Conservation (phyloP, 23 tunicate species). For the Styela clava region DNA sequence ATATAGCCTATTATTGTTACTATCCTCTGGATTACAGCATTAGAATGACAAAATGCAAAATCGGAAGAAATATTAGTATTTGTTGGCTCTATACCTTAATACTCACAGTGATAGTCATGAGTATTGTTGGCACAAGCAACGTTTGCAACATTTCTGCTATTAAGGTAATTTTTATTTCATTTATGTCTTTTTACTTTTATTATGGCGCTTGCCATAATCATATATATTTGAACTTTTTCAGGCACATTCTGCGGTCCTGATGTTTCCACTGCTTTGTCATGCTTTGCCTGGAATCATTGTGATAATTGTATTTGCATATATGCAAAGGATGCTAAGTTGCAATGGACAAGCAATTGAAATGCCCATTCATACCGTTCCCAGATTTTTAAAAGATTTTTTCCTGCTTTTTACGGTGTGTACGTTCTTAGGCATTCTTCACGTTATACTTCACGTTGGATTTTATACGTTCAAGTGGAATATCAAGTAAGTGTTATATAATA, state of each 20-base stretch:
- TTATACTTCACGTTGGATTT: neutral
- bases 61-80: neutral
- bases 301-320: neutral
- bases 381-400: neutral
- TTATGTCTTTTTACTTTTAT: neutral
- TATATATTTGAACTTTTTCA: neutral
- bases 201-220: neutral
- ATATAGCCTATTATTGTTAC: constrained; percentile 76
- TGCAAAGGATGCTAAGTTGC: neutral
- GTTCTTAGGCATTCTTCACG: neutral
- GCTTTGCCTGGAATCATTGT: neutral
- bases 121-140: neutral
- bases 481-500: neutral
- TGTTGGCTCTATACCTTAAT: neutral
- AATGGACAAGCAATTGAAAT: neutral
- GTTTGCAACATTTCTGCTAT: neutral
- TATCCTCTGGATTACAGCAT: constrained; percentile 62
- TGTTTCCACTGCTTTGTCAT: neutral
- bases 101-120: neutral
- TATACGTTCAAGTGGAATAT: neutral
- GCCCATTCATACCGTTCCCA: neutral
- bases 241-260: neutral
- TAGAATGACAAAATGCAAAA: constrained; percentile 30
- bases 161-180: neutral
- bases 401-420: neutral